These are phyloP conservation scores for Hormaphis cornu DNA, from an alignment of 1,140 invertebrate genomes.

Conservation along the genomic window DNA sequence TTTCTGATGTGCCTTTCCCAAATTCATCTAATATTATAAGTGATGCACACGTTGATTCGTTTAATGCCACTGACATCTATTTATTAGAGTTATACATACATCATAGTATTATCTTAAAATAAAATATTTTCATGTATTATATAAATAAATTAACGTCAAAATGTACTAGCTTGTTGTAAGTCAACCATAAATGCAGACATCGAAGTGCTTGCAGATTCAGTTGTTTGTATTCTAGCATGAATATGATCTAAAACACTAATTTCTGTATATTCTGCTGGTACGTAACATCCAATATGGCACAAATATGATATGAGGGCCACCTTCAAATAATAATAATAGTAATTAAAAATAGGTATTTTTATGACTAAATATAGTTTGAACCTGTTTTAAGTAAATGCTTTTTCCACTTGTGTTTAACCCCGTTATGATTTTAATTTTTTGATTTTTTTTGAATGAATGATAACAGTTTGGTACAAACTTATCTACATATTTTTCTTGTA, in stretches of 20 bases:
- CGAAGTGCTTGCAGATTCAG: slow-evolving; percentile 66
- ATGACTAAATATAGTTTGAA: background rate
- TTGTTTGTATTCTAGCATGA: slow-evolving; percentile 60
- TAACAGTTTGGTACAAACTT: slow-evolving; percentile 67
- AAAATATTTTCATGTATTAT: slow-evolving; percentile 17
- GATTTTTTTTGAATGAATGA: slow-evolving; percentile 45
- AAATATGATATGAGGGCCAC: slow-evolving; percentile 66
- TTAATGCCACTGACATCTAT: slow-evolving; percentile 35
- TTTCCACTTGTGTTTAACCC: slow-evolving; percentile 89
- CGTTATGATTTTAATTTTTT: slow-evolving; percentile 66
- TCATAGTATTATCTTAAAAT: slow-evolving; percentile 42
- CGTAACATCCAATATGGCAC: slow-evolving; percentile 79
- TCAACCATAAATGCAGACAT: slow-evolving; percentile 81
- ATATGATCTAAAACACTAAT: slow-evolving; percentile 65
- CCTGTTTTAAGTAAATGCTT: slow-evolving; percentile 64
- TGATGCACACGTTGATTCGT: slow-evolving; percentile 51
- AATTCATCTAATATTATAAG: slow-evolving; percentile 84
- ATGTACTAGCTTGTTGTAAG: slow-evolving; percentile 58
- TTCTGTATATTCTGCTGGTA: slow-evolving; percentile 65
- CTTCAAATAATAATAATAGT: slow-evolving; percentile 43
- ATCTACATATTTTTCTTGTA: slow-evolving; percentile 57
- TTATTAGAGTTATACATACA: slow-evolving; percentile 55
- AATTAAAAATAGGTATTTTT: background rate
- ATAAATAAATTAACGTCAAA: slow-evolving; percentile 14
- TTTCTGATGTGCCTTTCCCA: slow-evolving; percentile 73